A percentile compares a stretch with the other conserved stretches of the same genome.
Conservation (phyloP, 53 echinoderm and acorn worm genomes). For the Temnopleurus reevesii region DNA sequence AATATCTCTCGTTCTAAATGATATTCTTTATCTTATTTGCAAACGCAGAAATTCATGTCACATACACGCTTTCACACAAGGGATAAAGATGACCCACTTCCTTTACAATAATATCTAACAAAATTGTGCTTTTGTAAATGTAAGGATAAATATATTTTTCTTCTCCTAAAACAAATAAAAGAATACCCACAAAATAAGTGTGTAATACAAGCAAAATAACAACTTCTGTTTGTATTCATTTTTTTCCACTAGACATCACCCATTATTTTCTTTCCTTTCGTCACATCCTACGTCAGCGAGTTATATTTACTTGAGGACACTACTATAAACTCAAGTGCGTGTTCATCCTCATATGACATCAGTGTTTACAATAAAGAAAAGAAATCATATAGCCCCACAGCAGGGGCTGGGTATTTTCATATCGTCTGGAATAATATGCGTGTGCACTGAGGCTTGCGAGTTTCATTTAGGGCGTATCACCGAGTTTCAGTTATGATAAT, state of each 20-base stretch:
- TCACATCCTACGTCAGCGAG: conserved; percentile 19
- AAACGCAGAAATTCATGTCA: too few species aligned
- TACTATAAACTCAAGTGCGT: neutral
- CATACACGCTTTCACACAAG: too few species aligned
- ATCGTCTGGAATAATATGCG: neutral
- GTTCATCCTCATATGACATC: conserved; percentile 20
- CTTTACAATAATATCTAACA: too few species aligned
- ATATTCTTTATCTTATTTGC: too few species aligned
- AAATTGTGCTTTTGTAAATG: too few species aligned
- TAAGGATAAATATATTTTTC: neutral
- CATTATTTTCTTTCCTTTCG: neutral
- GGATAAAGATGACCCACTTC: too few species aligned
- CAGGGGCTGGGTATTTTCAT: neutral
- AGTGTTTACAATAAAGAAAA: neutral
- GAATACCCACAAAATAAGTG: neutral
- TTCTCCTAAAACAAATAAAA: neutral
- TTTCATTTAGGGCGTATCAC: too few species aligned
- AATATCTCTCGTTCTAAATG: too few species aligned
- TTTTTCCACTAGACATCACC: neutral
- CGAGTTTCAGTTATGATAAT: too few species aligned
- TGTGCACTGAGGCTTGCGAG: neutral
- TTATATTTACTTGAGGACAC: conserved; percentile 37
- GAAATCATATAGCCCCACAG: conserved; percentile 13
- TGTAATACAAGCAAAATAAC: neutral
- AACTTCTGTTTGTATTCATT: neutral